These are phyloP conservation scores for Aradophagus sp. DNA, from an alignment of 1,140 invertebrate genomes.

Conservation along the genomic window DNA sequence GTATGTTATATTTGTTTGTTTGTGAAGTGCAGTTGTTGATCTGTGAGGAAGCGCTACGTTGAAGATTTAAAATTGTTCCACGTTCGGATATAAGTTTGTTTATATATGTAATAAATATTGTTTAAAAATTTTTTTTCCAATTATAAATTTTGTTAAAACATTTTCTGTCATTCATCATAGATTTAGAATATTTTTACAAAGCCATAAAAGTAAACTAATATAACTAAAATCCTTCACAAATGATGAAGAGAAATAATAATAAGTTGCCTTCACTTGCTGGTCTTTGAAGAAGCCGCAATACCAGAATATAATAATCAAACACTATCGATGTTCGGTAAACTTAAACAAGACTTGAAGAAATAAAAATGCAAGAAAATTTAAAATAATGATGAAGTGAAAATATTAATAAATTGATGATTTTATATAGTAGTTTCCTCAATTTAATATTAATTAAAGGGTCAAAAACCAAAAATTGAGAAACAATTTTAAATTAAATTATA, in stretches of 20 bases:
- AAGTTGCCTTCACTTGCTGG: conserved; percentile 63
- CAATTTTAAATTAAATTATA: too few species aligned
- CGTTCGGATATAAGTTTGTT: conserved; percentile 13
- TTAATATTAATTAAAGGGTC: too few species aligned
- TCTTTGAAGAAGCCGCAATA: conserved; percentile 59
- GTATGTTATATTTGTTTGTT: conserved; percentile 23
- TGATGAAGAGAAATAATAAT: conserved; percentile 29
- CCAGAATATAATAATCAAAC: conserved; percentile 58
- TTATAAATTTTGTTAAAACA: conserved; percentile 20
- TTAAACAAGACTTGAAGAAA: conserved; percentile 44
- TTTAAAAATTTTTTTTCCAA: conserved; percentile 31
- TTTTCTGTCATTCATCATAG: conserved; percentile 6
- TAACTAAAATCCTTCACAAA: conserved; percentile 14
- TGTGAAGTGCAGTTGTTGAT: conserved; percentile 19
- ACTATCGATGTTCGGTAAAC: conserved; percentile 55
- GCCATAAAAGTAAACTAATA: conserved; percentile 2
- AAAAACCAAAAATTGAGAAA: too few species aligned
- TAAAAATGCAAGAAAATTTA: neutral
- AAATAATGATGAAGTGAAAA: too few species aligned
- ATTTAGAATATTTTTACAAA: too few species aligned
- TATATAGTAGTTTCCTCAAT: too few species aligned
- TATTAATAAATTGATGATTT: too few species aligned
- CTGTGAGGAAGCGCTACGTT: conserved; percentile 16
- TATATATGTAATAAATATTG: conserved; percentile 12
- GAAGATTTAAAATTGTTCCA: conserved; percentile 22